A percentile compares a stretch with the other conserved stretches of the same genome.
Conservation (phyloP, 2,113 vertebrate species). For the Aplodontia rufa region DNA sequence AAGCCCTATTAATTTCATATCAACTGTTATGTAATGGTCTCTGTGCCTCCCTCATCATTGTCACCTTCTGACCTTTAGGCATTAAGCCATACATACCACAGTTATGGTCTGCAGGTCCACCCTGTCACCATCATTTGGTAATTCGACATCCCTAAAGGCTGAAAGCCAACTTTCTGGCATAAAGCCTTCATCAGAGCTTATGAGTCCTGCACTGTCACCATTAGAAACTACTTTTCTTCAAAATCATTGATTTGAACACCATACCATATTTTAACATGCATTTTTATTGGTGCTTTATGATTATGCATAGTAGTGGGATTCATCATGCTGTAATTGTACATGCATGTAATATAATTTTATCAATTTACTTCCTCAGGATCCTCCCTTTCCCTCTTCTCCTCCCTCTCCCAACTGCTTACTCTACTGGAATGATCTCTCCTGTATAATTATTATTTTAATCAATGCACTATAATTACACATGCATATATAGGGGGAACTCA, state of each 20-base stretch:
- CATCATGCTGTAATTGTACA: too few relatives aligned
- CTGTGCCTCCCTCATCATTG: neutral
- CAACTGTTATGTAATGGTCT: neutral
- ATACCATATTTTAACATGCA: neutral
- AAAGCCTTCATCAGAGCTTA: neutral
- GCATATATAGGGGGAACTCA: too few relatives aligned
- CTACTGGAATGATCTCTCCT: too few relatives aligned
- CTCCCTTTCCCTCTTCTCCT: too few relatives aligned
- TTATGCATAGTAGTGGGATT: too few relatives aligned
- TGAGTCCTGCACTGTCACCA: neutral
- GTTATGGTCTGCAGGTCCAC: neutral
- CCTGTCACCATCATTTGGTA: neutral
- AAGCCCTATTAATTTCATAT: neutral
- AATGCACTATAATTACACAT: too few relatives aligned
- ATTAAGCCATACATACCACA: neutral
- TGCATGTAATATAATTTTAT: too few relatives aligned
- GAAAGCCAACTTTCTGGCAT: neutral
- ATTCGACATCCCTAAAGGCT: neutral
- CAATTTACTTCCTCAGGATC: too few relatives aligned
- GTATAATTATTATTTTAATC: too few relatives aligned
- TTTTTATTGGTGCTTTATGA: too few relatives aligned
- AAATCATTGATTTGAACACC: neutral
- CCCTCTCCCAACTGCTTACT: too few relatives aligned
- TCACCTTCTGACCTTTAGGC: neutral
- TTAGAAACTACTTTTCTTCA: neutral